Evolutionary conservation across 2,888 invertebrate species (phyloP), one percentile per base, ranked within the genome.

Genomic region (Cantharis rustica): DNA sequence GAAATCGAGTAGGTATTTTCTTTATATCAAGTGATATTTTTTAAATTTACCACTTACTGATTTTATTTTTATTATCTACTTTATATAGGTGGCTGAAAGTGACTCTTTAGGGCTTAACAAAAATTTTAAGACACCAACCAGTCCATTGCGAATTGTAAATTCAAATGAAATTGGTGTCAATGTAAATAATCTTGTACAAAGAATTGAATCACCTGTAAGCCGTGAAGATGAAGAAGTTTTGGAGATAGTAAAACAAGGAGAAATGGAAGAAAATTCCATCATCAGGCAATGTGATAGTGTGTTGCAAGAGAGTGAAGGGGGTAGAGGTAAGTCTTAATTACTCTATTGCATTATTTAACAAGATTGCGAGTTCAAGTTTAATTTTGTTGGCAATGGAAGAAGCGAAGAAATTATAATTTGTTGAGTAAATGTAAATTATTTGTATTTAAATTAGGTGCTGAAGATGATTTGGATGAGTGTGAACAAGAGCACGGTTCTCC

Each of bases 221-320:
- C 88, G 87, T 76, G 91, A 91, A 81, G 90, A 90, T 82, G 89
- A 90, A 82, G 91, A 91, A 84, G 89, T 92, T 80, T 86, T 89
- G 76, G 90, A 90, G 83, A 89, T 92, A 83, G 90, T 91, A 74
- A 84, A 85, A 71, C 86, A 85, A 75, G 89, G 85, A 20, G 85
- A 86, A 75, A 76, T 79, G 16, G 72, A 77, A 15, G 82, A 81
- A 20, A 83, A 82, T 47, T 77, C 78, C 3, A 78, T 80, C n/a
- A 72, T 83, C 5, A 84, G 87, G 61, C 85, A 87, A 72, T 88
- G 88, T 79, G 89, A 89, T 81, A 88, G 88, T 81, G 88, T 88
- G 5, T 80, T 89, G 61, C 88, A 88, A 75, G 79, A 79, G 73
- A 79, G 75, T 16, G 81, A 80, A 75, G 81, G 80, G n/a, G 75